phyloP scores from a whole-genome alignment of 2,797 vertebrate genomes.

The Acanthiza pusilla region DNA sequence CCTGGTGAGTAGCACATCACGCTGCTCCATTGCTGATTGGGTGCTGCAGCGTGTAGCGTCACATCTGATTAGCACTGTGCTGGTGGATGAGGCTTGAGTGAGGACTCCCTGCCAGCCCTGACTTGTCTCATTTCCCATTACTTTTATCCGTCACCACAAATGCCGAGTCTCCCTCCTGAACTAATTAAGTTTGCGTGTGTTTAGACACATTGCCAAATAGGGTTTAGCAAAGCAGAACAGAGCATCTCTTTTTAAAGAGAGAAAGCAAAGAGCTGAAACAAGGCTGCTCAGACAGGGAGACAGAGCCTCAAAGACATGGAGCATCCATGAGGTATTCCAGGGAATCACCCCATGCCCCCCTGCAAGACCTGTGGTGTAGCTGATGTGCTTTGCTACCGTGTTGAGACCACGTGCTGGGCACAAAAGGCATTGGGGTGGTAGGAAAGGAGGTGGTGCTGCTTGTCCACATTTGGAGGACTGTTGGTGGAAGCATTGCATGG shows the following conservation, averaged over 20 bases:
- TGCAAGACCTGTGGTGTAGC: not conserved
- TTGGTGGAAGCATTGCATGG: not conserved
- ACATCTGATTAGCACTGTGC: slow-evolving; percentile 71
- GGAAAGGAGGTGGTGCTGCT: not conserved
- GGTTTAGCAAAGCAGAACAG: slow-evolving; percentile 81
- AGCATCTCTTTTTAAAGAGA: slow-evolving; percentile 76
- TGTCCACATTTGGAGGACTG: not conserved
- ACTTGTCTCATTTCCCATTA: slow-evolving; percentile 77
- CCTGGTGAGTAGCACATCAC: slow-evolving; percentile 22
- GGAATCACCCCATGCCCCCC: not conserved
- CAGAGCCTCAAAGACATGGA: not conserved
- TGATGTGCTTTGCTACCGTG: not conserved
- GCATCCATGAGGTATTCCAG: not conserved
- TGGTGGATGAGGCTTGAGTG: slow-evolving; percentile 62
- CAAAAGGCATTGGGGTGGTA: not conserved
- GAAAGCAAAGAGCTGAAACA: slow-evolving; percentile 38
- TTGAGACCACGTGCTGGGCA: not conserved
- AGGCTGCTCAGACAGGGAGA: not conserved
- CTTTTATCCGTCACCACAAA: slow-evolving; percentile 77
- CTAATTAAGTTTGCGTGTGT: slow-evolving; percentile 81
- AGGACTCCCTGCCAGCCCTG: slow-evolving; percentile 74
- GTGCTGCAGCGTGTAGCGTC: slow-evolving; percentile 38
- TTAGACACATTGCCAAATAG: slow-evolving; percentile 82
- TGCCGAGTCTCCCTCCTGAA: slow-evolving; percentile 72
- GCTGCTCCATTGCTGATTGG: not conserved